A percentile compares a stretch with the other conserved stretches of the same genome.
phyloP scores from a whole-genome alignment of 1,140 invertebrate species.

The Choristoneura fumiferana region DNA sequence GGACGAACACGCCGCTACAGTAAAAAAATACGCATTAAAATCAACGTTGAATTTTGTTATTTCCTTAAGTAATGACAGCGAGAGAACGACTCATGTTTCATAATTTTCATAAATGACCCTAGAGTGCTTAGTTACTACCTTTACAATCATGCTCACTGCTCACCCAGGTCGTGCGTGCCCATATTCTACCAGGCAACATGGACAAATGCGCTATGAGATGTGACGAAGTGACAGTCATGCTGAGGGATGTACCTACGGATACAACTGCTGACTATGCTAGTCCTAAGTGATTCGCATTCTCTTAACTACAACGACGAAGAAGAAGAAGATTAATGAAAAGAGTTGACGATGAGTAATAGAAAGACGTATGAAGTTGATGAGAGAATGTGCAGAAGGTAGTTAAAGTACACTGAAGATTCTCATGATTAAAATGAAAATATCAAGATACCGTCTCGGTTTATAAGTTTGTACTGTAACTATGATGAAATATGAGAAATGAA shows the following conservation, averaged over 20 bases:
- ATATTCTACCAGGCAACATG: constrained; percentile 3
- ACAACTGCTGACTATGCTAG: neutral
- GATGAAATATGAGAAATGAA: neutral
- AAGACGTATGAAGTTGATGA: neutral
- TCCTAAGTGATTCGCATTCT: constrained; percentile 1
- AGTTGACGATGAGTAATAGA: neutral
- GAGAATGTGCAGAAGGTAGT: neutral
- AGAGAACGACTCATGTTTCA: too few relatives aligned
- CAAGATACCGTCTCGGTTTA: neutral
- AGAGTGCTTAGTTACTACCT: neutral
- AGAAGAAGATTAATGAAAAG: constrained; percentile 13
- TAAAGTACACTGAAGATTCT: too few relatives aligned
- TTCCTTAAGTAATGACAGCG: constrained; percentile 7
- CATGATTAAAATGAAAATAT: too few relatives aligned
- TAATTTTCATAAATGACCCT: too few relatives aligned
- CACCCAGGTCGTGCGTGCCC: neutral
- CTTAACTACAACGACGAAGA: neutral
- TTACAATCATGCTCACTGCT: constrained; percentile 14
- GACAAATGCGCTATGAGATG: neutral
- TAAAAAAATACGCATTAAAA: constrained; percentile 11
- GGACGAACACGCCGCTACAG: constrained; percentile 94
- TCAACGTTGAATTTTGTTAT: neutral
- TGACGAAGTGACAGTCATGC: neutral
- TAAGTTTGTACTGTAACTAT: neutral
- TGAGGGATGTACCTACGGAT: neutral